Evolutionary conservation across 2,888 invertebrate genomes (phyloP), one percentile per base, ranked within the genome.

Genomic region (Polyommatus icarus): DNA sequence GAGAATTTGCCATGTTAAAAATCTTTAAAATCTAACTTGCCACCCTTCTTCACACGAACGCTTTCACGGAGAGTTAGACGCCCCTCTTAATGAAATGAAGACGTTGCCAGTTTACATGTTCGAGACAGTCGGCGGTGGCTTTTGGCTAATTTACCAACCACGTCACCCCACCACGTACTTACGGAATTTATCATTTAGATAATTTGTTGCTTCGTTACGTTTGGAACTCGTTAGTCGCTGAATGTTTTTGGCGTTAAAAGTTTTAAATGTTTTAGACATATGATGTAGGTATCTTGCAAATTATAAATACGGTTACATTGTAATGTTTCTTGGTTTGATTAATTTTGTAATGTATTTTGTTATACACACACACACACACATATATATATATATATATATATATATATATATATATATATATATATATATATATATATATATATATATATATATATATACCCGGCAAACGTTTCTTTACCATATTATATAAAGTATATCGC

Each of bases 11-110:
- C 4, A 24, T 29, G 15, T 67, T 15, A 15, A 32, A 76, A 61
- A 76, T 50, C 1, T 10, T 7, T 15, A 76, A n/a, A 67, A 73
- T 59, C 32, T n/a, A 59, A 71, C 78, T 81, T 82, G 78, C 61
- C 10, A 61, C 77, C 77, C 57, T 81, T 81, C 77, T 24, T 3
- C 2, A 59, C n/a, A 7, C 32, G 8, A 57, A 79, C 75, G 76
- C 76, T 78, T 79, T 79, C 76, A 79, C 82, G 85, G 85, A 84
- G 86, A 85, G 84, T 84, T 84, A 85, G 83, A 81, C 84, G 82
- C 82, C 83, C 83, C 85, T 83, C 82, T 83, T 90, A 89, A 89
- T 88, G 87, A 88, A 89, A 88, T 88, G 88, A 89, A 89, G 88
- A 87, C 84, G 84, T 86, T 84, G 85, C 84, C 83, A 86, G 87